A percentile compares a stretch with the other conserved stretches of the same genome.
Evolutionary conservation across 2,113 vertebrate genomes (phyloP).

Genomic region (Lophotis ruficrista): DNA sequence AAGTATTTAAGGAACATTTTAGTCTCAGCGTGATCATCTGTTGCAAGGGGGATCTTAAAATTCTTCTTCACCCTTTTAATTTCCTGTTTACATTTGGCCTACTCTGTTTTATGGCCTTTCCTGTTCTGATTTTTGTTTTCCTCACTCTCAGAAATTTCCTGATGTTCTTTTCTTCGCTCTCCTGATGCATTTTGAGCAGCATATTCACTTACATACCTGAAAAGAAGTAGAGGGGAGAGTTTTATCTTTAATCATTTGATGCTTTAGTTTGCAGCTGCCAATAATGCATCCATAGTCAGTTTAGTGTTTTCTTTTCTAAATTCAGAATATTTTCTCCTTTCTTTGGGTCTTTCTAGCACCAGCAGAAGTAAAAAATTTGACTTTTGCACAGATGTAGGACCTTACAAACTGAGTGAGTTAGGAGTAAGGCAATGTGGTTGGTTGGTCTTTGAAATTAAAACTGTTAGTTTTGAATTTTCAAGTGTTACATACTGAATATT

Average conservation of each 20-base stretch:
- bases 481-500: not conserved
- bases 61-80: not conserved
- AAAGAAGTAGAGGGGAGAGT: not conserved
- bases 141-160: not conserved
- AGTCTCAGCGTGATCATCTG: not conserved
- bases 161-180: not conserved
- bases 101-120: not conserved
- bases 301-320: not conserved
- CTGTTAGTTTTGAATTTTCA: not conserved
- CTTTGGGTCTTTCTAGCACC: not conserved
- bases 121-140: not conserved
- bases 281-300: not conserved
- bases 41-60: not conserved
- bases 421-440: not conserved
- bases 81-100: conserved; percentile 5
- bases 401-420: not conserved
- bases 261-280: not conserved
- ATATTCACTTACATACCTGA: rapidly evolving
- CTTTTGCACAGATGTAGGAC: not conserved
- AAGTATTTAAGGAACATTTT: not conserved
- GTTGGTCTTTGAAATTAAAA: not conserved
- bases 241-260: not conserved
- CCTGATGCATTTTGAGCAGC: not conserved
- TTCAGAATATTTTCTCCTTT: not conserved
- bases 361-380: not conserved